These are phyloP conservation scores for Drosophila antonietae DNA, from an alignment of 2,888 invertebrate genomes.

Conservation along the genomic window DNA sequence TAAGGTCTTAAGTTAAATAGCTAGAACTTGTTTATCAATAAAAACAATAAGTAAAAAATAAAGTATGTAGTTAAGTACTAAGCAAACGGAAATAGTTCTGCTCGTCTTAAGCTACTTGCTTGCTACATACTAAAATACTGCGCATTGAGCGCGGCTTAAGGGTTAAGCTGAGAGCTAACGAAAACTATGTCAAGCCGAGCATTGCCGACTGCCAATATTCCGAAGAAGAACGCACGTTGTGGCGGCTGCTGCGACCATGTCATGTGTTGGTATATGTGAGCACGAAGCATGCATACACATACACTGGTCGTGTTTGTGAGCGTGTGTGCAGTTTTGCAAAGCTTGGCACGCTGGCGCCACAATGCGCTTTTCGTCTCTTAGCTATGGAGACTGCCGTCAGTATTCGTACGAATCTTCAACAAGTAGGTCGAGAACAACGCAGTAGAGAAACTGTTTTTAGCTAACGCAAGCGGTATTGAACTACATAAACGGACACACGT, in stretches of 20 bases:
- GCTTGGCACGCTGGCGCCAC: slow-evolving; percentile 54
- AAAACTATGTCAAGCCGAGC: slow-evolving; percentile 35
- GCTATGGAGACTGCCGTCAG: slow-evolving; percentile 38
- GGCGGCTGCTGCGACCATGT: slow-evolving; percentile 30
- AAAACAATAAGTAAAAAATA: not conserved
- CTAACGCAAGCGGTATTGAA: slow-evolving; percentile 9
- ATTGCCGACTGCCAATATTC: slow-evolving; percentile 29
- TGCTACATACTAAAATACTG: not conserved
- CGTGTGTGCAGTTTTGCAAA: slow-evolving; percentile 32
- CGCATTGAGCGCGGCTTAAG: slow-evolving; percentile 6
- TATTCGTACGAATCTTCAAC: slow-evolving; percentile 61
- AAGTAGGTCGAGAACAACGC: slow-evolving; percentile 55
- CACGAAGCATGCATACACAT: slow-evolving; percentile 10
- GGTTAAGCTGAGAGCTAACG: slow-evolving; percentile 35
- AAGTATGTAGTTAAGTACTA: not conserved
- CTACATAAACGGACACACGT: not conserved
- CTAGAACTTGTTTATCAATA: not conserved
- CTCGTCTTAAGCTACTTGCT: not conserved
- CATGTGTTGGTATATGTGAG: slow-evolving; percentile 12
- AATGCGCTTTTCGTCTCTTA: slow-evolving; percentile 42
- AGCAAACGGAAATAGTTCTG: not conserved
- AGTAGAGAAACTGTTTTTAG: slow-evolving; percentile 1
- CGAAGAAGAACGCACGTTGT: slow-evolving; percentile 56
- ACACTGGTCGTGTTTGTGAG: not conserved
- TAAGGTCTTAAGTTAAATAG: too few species aligned